Base-by-base conservation (phyloP, 2,888 invertebrate species). In the Drosophila infuscata region DNA sequence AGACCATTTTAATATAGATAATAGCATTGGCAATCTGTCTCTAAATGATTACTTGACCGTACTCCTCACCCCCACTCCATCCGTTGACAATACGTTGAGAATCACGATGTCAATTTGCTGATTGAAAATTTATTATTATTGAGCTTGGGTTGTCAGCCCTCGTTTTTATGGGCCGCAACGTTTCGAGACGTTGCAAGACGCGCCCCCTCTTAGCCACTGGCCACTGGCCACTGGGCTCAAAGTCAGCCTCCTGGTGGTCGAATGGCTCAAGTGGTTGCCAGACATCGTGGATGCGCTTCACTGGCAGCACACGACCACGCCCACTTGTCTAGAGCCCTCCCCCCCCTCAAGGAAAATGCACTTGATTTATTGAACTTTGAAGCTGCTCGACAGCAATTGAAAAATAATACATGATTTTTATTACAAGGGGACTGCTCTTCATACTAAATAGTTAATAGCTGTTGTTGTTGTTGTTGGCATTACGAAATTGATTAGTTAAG, bases 51-150 rank as follows among this genome's bases (percentile, higher is more conserved):
- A 82, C 89, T 83, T 82, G 81, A 88, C 83, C 72, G 76, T 51
- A 43, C n/a, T 35, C 38, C 68, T 25, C 62, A 36, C 29, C 46
- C 61, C 12, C 41, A 62, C 41, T 25, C 35, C 35, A 0, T 7
- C 20, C n/a, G n/a, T 11, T 63, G 35, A n/a, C 33, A 74, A 60
- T 73, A 74, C 60, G 79, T 62, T 65, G 63, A 38, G 82, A 90
- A 92, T 92, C 88, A 92, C 83, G 89, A 91, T 89, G 90, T 92
- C 92, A 92, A 92, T 92, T 92, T 92, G 87, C 91, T 92, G 92
- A 92, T 92, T 92, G 92, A 90, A 91, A 91, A 90, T 91, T 92
- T 90, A 92, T 92, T 90, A 83, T 85, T 82, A 85, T 88, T 71
- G 68, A 61, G 41, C 64, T 54, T 33, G 69, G 65, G 60, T 65